Evolutionary conservation across 1,140 invertebrate genomes (phyloP), one percentile per base, ranked within the genome.

Genomic region (Pogonognathellus flavescens): DNA sequence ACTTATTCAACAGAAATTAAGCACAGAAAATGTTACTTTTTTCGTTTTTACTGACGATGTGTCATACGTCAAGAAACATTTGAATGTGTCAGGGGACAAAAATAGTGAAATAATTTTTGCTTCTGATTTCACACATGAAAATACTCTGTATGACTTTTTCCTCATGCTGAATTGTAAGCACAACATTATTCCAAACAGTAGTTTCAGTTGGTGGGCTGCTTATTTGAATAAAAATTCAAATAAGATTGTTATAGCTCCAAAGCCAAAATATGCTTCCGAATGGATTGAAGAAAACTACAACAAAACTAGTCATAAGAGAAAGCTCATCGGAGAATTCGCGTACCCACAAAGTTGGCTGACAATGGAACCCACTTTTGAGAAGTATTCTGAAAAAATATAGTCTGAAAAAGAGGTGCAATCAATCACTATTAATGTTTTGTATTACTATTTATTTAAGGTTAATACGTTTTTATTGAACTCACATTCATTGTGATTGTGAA

Each of bases 131-230:
- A 31, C n/a, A 1, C 5, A 14, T 5, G 18, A 20, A 11, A 20
- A 25, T 10, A 57, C 22, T 5, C 31, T 82, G 1, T 25, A 55
- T 16, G 80, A 82, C 10, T 82, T 82, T n/a, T 57, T 50, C 1
- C 41, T 82, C 11, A 53, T 82, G 50, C 7, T 25, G 50, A 11
- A 16, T 10, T 82, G 80, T 16, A 55, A 82, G 53, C 52, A 82
- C 16, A 18, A 50, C 49, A 82, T 82, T 10, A 82, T 49, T 11
- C 7, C 80, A 11, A 82, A 82, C 20, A 82, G 80, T 31, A 57
- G 49, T 22, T 82, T 82, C 25, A 55, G 50, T 16, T 82, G 80
- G 80, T 82, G 80, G 80, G 80, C 80, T 4, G 80, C 80, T 55
- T 82, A 82, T 82, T 20, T 82, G n/a, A 82, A 82, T 82, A 14